Evolutionary conservation across 2,113 vertebrate species (phyloP), one percentile per base, ranked within the genome.

Genomic region (Hippocampus mohnikei): DNA sequence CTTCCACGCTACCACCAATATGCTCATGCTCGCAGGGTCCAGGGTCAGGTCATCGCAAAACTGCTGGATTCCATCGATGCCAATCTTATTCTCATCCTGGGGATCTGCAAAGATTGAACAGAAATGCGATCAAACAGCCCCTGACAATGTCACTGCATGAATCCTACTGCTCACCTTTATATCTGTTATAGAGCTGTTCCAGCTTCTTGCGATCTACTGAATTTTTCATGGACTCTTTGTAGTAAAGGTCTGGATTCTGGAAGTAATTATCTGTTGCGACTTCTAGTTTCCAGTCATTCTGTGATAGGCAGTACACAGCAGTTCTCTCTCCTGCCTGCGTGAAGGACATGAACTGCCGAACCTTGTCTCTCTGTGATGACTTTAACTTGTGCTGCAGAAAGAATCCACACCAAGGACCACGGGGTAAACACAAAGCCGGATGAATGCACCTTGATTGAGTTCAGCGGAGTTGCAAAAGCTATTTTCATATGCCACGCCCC

Each of bases 41-140:
- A 98, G 90, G 67, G 73, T 93, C 83, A 98, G 90, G 87, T 98
- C 97, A 76, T 98, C 96, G 77, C 96, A 98, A 86, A 98, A 98
- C 86, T 95, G 95, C 70, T 98, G 96, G 86, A 98, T 96, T 33
- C 96, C 96, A 66, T 98, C 96, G 42, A 97, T 91, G 41, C 96
- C 96, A 58, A 98, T 98, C 92, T 96, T 98, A 86, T 96, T 96
- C 85, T 98, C 97, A 94, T 98, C 96, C 73, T 97, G 95, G 59
- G 96, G 95, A 81, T 98, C 96, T 98, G 88, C 13, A 78, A 53
- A 69, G 48, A 82, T 33, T 65, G 40, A 18, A 0, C 2, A 64
- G 16, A 41, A 20, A 0, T 67, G 59, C 71, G 2, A 80, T 42
- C 23, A 67, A 59, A 62, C 13, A 1, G 42, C 16, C 18, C 5